Evolutionary conservation across 1,140 invertebrate genomes (phyloP).

Genomic region (Kradibia gibbosae): DNA sequence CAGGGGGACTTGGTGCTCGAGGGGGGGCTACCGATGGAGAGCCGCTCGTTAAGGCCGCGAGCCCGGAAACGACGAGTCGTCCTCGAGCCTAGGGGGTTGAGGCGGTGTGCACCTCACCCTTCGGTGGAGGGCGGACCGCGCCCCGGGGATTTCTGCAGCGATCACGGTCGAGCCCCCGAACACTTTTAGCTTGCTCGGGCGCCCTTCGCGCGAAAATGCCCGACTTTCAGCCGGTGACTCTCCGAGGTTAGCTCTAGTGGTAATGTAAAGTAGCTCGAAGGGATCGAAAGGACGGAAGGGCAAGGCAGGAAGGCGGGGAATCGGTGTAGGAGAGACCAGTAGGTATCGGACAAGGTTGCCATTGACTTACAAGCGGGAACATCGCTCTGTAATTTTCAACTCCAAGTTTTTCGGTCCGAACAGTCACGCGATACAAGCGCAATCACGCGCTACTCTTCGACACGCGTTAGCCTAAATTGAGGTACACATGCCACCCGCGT

Average conservation of each 20-base stretch:
- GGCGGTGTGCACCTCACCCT: neutral
- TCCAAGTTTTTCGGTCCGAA: neutral
- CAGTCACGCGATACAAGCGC: neutral
- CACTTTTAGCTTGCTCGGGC: neutral
- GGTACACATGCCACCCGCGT: neutral
- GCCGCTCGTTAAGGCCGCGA: constrained; percentile 38
- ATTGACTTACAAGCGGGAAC: neutral
- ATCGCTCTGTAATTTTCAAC: neutral
- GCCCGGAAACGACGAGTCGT: constrained; percentile 40
- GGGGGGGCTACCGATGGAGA: constrained; percentile 10
- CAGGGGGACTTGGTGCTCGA: neutral
- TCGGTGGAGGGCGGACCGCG: neutral
- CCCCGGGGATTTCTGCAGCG: constrained; percentile 9
- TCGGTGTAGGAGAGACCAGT: too few relatives aligned
- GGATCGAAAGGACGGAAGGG: too few relatives aligned
- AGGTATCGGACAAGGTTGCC: too few relatives aligned
- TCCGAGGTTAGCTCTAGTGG: too few relatives aligned
- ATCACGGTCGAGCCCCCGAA: neutral
- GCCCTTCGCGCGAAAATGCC: neutral
- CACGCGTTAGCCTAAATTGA: neutral
- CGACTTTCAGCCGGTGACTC: too few relatives aligned
- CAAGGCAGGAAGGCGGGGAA: too few relatives aligned
- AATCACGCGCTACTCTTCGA: neutral
- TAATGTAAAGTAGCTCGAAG: too few relatives aligned
- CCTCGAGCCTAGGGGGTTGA: neutral